Conservation (phyloP, 2,888 invertebrate genomes). For the Pammene fasciana region DNA sequence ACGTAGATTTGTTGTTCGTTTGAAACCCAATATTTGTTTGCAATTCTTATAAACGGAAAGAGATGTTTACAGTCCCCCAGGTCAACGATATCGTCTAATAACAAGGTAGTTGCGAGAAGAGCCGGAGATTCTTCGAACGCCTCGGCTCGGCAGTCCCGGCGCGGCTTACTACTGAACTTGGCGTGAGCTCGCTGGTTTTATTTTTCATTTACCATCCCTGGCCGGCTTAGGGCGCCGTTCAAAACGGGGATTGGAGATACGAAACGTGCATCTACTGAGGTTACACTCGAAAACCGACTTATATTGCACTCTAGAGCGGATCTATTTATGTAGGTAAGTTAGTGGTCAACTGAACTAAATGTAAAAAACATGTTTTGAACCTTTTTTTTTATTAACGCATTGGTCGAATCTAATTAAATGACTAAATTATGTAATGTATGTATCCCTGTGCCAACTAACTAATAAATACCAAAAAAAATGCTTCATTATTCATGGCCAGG, state of each 20-base stretch:
- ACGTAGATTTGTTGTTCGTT: not conserved
- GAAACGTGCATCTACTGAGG: slow-evolving; percentile 54
- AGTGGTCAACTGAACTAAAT: too few relatives aligned
- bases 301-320: slow-evolving; percentile 3
- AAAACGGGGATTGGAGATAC: slow-evolving; percentile 55
- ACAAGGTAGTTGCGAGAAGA: slow-evolving; percentile 55
- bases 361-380: too few relatives aligned
- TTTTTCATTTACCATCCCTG: slow-evolving; percentile 63
- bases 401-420: too few relatives aligned
- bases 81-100: slow-evolving; percentile 56
- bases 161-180: slow-evolving; percentile 48
- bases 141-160: slow-evolving; percentile 35
- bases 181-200: slow-evolving; percentile 54
- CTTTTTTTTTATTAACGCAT: too few relatives aligned
- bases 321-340: not conserved
- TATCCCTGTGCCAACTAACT: too few relatives aligned
- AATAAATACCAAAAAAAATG: too few relatives aligned
- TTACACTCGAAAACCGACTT: slow-evolving; percentile 47
- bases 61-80: slow-evolving; percentile 26
- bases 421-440: too few relatives aligned
- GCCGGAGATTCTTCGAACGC: slow-evolving; percentile 41
- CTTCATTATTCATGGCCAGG: too few relatives aligned
- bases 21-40: slow-evolving; percentile 24
- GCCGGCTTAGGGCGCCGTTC: slow-evolving; percentile 54
- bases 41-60: slow-evolving; percentile 9